Conservation (phyloP, 2,797 vertebrate genomes). For the Choloepus didactylus region DNA sequence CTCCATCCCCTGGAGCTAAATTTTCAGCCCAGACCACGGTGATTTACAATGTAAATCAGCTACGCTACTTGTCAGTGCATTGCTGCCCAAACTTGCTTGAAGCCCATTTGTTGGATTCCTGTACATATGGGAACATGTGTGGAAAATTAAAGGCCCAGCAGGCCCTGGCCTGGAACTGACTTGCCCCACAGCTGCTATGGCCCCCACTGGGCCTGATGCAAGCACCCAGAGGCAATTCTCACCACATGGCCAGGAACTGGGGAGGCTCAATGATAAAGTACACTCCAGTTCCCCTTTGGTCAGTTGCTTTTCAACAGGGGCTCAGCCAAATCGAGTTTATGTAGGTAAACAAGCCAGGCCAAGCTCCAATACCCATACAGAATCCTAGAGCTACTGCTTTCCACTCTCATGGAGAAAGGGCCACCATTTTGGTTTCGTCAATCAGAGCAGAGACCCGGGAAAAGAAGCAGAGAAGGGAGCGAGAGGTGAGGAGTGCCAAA, state of each 20-base stretch:
- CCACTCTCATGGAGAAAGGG: constrained; percentile 66
- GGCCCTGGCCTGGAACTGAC: constrained; percentile 13
- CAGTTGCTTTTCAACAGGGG: constrained; percentile 48
- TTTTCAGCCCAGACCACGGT: constrained; percentile 84
- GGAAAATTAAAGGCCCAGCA: constrained; percentile 41
- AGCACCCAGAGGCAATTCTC: constrained; percentile 38
- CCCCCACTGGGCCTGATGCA: constrained; percentile 16
- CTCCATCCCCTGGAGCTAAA: constrained; percentile 84
- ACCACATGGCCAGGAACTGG: constrained; percentile 75
- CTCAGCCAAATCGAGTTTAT: constrained; percentile 70
- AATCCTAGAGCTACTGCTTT: constrained; percentile 47
- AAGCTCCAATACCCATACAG: neutral
- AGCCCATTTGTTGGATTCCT: constrained; percentile 82
- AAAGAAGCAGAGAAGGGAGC: constrained; percentile 35
- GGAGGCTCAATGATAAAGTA: constrained; percentile 68
- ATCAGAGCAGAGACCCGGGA: constrained; percentile 30
- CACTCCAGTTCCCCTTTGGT: constrained; percentile 53
- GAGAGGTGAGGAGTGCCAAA: constrained; percentile 27
- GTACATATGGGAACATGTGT: constrained; percentile 76
- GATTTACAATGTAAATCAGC: constrained; percentile 83
- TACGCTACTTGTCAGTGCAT: constrained; percentile 82
- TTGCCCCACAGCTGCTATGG: constrained; percentile 40
- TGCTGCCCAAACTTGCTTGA: constrained; percentile 82
- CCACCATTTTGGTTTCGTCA: constrained; percentile 75
- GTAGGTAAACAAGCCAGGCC: constrained; percentile 58